Evolutionary conservation across 2,797 vertebrate genomes (phyloP), one percentile per base, ranked within the genome.

Genomic region (Melopsittacus undulatus): DNA sequence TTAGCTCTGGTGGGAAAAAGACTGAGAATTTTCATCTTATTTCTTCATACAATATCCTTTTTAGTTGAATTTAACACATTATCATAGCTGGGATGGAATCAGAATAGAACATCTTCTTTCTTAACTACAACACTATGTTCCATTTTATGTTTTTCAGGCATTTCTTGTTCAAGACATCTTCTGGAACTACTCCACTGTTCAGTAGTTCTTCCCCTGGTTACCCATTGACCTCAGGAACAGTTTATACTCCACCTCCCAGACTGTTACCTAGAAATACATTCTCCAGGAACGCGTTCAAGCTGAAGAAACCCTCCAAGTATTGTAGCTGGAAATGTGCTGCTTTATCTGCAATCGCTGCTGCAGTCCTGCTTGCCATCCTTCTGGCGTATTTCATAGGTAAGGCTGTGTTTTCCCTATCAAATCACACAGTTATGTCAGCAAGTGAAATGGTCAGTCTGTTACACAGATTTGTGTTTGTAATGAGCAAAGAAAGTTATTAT

Each of bases 291-390:
- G 99, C 99, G 43, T 99, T 99, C 98, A 99, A 99, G 97, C 98
- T 99, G 96, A 99, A 99, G 98, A 99, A 99, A 63, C 99, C 99
- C 77, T 99, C 99, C 96, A 99, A 99, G 95, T 99, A 99, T 98
- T 99, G 99, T 97, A 99, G 99, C 98, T 99, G 99, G 99, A 99
- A 99, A 97, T 99, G 99, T 59, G 99, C 99, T 7, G 99, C 99
- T 29, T 98, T 99, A 87, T 99, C 99, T 3, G 99, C 99, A 95
- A 99, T 99, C 34, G 98, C 99, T 15, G 99, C 99, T 11, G 99
- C 99, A 67, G 97, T 99, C 74, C 98, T 99, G 94, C 98, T 99
- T 97, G 99, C 99, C 89, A 98, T 99, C 66, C 97, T 99, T 76
- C 98, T 99, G 93, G 99, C 99, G 4, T 99, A 99, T 97, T 99